phyloP scores from a whole-genome alignment of 2,888 invertebrate species.

The Norana najaformis region DNA sequence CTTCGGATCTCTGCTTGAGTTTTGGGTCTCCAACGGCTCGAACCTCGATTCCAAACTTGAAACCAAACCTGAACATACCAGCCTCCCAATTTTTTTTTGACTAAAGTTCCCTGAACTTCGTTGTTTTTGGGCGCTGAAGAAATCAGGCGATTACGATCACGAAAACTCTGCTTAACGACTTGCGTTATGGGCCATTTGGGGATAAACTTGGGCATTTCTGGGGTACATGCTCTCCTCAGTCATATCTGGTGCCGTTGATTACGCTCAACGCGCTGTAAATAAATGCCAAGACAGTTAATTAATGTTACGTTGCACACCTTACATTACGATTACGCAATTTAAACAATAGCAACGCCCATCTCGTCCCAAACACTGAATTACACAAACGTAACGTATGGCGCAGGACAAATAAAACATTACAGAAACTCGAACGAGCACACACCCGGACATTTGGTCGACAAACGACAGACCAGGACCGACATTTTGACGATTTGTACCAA shows the following conservation, averaged over 20 bases:
- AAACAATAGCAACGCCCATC: background rate
- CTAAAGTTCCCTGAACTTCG: no score
- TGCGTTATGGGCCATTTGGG: no score
- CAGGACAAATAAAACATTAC: background rate
- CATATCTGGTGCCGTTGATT: background rate
- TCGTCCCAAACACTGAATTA: background rate
- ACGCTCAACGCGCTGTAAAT: background rate
- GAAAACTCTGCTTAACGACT: no score
- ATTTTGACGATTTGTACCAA: constrained; percentile 51
- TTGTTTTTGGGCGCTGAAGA: no score
- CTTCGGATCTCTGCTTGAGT: no score
- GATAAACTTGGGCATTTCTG: no score
- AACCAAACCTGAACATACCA: no score
- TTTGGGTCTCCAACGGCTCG: no score
- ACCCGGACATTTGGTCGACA: constrained; percentile 53
- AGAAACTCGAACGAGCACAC: constrained; percentile 20
- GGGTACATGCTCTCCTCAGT: background rate
- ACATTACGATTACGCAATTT: background rate
- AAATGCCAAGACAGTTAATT: background rate
- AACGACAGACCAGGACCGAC: constrained; percentile 41
- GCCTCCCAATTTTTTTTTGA: no score
- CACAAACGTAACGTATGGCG: background rate
- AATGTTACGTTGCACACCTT: background rate
- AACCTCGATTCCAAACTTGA: no score
- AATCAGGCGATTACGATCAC: no score